Evolutionary conservation across 2,797 vertebrate genomes (phyloP), one percentile per base, ranked within the genome.

Genomic region (Crax fasciolata): DNA sequence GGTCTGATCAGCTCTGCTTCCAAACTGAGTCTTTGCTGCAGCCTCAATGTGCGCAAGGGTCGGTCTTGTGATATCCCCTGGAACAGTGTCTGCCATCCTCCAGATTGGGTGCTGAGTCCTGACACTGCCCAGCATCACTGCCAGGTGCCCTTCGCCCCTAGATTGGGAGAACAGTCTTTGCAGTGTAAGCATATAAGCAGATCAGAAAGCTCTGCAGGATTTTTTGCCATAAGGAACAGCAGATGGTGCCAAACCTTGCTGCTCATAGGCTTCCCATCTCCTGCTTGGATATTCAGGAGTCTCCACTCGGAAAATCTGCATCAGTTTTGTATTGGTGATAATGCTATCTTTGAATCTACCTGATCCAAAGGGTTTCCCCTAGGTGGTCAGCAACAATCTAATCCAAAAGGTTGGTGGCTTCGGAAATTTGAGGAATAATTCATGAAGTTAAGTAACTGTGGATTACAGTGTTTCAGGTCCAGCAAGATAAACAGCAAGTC

Each of bases 171-270:
- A 52, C 25, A n/a, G 12, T 0, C 35, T 81, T 80, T 62, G 49
- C 57, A 67, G 43, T 24, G 30, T 59, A 38, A 63, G 51, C 0
- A 0, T 68, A 43, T 57, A 39, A 87, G 86, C 30, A 68, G 35
- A 51, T 83, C 55, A 58, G 66, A 68, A 92, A 89, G 32, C 17
- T 94, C n/a, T 4, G 54, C 71, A 84, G 67, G 59, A 75, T 20
- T 76, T 80, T 96, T 94, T 86, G 44, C 89, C 52, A 21, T 75
- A 79, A 93, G 75, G 88, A 96, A 97, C 96, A 97, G 96, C 94
- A 96, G 96, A 92, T 96, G 96, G 96, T 96, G 96, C 95, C 91
- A 96, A 95, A 96, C 58, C 77, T 95, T 95, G 85, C 87, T 63
- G 68, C 68, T 95, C 32, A 24, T 3, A 2, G 70, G 41, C 41